phyloP scores from a whole-genome alignment of 2,888 invertebrate species.

The Drosophila dives region DNA sequence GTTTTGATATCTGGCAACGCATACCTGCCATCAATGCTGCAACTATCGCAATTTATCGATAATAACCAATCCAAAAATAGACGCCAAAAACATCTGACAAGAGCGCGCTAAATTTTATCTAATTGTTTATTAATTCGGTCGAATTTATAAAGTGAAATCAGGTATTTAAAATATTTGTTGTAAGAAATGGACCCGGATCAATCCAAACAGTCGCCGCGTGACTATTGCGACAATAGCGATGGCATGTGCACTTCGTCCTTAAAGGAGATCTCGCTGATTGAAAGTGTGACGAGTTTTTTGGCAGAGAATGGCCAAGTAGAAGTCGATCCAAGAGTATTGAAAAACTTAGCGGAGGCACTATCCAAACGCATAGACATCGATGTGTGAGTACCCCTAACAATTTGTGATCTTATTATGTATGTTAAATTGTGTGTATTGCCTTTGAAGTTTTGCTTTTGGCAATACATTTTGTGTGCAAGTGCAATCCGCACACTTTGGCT shows the following conservation, averaged over 20 bases:
- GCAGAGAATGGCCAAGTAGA: constrained; percentile 77
- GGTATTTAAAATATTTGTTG: background rate
- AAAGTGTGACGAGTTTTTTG: constrained; percentile 80
- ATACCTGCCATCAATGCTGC: constrained; percentile 10
- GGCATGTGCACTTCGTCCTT: constrained; percentile 64
- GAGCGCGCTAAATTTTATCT: constrained; percentile 65
- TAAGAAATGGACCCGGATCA: constrained; percentile 57
- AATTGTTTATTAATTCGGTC: constrained; percentile 33
- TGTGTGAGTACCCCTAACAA: constrained; percentile 66
- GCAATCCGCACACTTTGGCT: constrained; percentile 54
- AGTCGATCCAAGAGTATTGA: constrained; percentile 70
- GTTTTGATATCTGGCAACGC: constrained; percentile 41
- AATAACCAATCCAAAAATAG: constrained; percentile 25
- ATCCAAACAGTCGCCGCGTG: constrained; percentile 64
- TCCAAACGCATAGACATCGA: constrained; percentile 70
- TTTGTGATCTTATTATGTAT: constrained; percentile 32
- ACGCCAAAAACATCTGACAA: constrained; percentile 73
- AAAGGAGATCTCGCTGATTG: constrained; percentile 73
- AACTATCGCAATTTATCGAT: constrained; percentile 37
- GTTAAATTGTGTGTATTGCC: constrained; percentile 22
- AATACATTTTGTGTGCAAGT: constrained; percentile 51
- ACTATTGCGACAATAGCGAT: constrained; percentile 47
- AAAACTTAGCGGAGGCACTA: constrained; percentile 76
- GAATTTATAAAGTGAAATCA: constrained; percentile 1
- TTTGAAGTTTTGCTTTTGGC: constrained; percentile 52